Conservation (phyloP, 2,888 invertebrate species). For the Cheilosia variabilis region DNA sequence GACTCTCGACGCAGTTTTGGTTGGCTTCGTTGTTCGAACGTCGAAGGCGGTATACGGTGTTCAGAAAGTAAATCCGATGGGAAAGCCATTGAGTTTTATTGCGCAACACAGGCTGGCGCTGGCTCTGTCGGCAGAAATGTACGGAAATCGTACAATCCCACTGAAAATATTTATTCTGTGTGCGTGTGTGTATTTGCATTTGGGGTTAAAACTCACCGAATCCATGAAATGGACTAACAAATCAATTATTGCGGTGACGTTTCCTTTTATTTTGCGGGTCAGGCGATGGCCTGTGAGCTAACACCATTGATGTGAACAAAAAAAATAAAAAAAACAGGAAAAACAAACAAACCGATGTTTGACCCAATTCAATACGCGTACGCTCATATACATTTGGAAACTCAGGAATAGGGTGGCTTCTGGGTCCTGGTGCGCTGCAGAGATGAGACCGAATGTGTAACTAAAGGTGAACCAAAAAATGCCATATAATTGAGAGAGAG, state of each 20-base stretch:
- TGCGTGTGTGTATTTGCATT: slow-evolving; percentile 46
- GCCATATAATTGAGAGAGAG: slow-evolving; percentile 47
- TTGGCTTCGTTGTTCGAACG: not conserved
- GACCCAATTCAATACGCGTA: slow-evolving; percentile 60
- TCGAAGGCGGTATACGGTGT: slow-evolving; percentile 20
- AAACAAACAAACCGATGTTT: slow-evolving; percentile 35
- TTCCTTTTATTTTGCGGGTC: slow-evolving; percentile 58
- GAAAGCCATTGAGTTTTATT: slow-evolving; percentile 54
- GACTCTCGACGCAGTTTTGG: slow-evolving; percentile 19
- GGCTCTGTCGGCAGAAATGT: slow-evolving; percentile 22
- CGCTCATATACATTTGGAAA: not conserved
- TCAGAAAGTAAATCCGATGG: slow-evolving; percentile 50
- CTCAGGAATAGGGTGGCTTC: not conserved
- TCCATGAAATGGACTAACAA: slow-evolving; percentile 44
- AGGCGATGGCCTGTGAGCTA: slow-evolving; percentile 34
- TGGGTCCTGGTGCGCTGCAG: not conserved
- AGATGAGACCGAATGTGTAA: slow-evolving; percentile 20
- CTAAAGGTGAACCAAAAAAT: slow-evolving; percentile 35
- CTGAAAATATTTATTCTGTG: slow-evolving; percentile 58
- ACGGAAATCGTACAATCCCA: slow-evolving; percentile 51
- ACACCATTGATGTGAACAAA: slow-evolving; percentile 21
- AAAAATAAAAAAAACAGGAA: slow-evolving; percentile 25
- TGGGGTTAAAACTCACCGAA: slow-evolving; percentile 25
- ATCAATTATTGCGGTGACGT: slow-evolving; percentile 71
- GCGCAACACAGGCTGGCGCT: slow-evolving; percentile 24